These are phyloP conservation scores for Theristus sp. DNA, from an alignment of 2,888 invertebrate species.

Conservation along the genomic window DNA sequence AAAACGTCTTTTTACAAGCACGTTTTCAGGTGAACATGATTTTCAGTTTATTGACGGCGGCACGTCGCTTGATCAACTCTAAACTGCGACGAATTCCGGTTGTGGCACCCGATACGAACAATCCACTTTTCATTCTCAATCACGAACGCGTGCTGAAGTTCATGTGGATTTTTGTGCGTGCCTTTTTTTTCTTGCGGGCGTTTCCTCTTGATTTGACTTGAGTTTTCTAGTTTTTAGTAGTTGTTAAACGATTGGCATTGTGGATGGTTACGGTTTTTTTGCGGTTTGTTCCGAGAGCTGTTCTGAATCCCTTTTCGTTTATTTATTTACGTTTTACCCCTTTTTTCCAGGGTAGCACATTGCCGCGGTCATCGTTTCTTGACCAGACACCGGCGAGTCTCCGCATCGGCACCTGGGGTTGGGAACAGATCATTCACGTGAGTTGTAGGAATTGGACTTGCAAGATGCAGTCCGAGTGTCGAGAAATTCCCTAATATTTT, in stretches of 20 bases:
- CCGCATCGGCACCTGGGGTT: neutral
- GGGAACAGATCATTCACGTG: too few species aligned
- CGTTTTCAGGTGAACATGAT: too few species aligned
- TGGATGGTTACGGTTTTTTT: neutral
- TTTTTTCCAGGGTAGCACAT: neutral
- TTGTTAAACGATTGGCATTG: neutral
- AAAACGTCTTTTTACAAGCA: too few species aligned
- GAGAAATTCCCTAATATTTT: too few species aligned
- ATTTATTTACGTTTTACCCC: too few species aligned
- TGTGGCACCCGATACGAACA: conserved; percentile 79
- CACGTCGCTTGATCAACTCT: neutral
- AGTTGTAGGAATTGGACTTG: too few species aligned
- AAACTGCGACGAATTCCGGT: conserved; percentile 63
- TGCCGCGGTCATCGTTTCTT: neutral
- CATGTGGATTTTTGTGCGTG: conserved; percentile 84
- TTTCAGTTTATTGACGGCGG: neutral
- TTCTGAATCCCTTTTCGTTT: too few species aligned
- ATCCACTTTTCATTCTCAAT: conserved; percentile 91
- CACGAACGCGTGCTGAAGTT: conserved; percentile 94
- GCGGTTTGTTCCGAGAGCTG: neutral
- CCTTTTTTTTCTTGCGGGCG: neutral
- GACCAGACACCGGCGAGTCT: neutral
- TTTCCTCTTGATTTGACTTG: neutral
- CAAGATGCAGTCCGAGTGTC: too few species aligned
- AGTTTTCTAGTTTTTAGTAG: neutral